These are phyloP conservation scores for Triplophysa dalaica DNA, from an alignment of 2,113 vertebrate genomes.

Conservation along the genomic window DNA sequence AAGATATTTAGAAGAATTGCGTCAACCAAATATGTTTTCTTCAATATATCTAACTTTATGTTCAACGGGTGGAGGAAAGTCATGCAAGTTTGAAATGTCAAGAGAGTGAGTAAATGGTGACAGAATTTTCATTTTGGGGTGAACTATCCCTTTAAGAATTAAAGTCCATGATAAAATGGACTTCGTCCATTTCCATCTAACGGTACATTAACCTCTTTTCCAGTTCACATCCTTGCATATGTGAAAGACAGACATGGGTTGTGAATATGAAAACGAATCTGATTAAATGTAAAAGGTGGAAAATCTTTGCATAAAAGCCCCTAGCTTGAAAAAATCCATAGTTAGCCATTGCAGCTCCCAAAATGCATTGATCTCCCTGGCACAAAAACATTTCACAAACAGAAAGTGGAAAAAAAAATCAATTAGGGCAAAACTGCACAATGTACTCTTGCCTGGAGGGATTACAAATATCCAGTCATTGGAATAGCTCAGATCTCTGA, in stretches of 20 bases:
- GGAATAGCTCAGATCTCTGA: conserved; percentile 60
- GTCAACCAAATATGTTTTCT: too few relatives aligned
- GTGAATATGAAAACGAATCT: conserved; percentile 10
- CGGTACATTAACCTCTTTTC: too few relatives aligned
- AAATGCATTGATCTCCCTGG: conserved; percentile 58
- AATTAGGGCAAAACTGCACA: conserved; percentile 62
- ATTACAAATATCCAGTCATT: conserved; percentile 51
- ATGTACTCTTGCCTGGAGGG: conserved; percentile 56
- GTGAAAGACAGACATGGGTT: conserved; percentile 6
- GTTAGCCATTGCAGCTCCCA: conserved; percentile 59
- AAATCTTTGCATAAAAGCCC: conserved; percentile 15
- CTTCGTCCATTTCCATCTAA: too few relatives aligned
- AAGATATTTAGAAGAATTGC: too few relatives aligned
- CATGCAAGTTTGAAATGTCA: too few relatives aligned
- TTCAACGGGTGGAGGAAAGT: too few relatives aligned
- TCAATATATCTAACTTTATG: too few relatives aligned
- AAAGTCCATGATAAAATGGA: too few relatives aligned
- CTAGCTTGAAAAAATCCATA: conserved; percentile 24
- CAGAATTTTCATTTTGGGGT: too few relatives aligned
- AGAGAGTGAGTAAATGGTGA: too few relatives aligned
- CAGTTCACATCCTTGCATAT: too few relatives aligned
- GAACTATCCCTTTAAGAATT: too few relatives aligned
- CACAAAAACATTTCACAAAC: conserved; percentile 42
- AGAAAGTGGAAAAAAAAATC: conserved; percentile 53
- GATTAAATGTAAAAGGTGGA: neutral